phyloP scores from a whole-genome alignment of 2,113 vertebrate species.

The Rhabdornis inornatus region DNA sequence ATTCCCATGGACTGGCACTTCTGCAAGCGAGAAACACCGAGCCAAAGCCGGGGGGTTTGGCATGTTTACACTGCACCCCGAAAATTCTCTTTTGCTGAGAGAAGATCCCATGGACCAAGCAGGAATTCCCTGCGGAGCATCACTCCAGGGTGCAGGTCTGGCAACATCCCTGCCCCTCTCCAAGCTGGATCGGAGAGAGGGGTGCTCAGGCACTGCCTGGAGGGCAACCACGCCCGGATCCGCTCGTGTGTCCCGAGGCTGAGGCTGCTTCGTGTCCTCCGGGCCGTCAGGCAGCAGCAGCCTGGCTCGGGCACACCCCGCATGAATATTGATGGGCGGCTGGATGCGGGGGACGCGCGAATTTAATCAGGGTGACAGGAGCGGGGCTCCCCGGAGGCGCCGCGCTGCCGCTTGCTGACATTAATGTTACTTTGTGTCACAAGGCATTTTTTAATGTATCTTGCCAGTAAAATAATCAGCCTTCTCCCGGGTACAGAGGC shows the following conservation, averaged over 20 bases:
- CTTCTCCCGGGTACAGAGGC: not conserved
- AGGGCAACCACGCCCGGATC: accelerated
- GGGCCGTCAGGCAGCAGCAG: not conserved
- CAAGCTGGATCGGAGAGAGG: accelerated
- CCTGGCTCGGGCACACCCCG: not conserved
- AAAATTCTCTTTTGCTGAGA: accelerated
- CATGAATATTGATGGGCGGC: not conserved
- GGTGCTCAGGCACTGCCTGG: not conserved
- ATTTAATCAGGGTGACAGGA: slow-evolving; percentile 43
- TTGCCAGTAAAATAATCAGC: slow-evolving; percentile 24
- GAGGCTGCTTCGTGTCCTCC: not conserved
- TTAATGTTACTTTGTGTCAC: slow-evolving; percentile 9
- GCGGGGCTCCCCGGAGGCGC: not conserved
- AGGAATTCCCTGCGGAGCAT: not conserved
- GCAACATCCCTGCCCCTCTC: accelerated
- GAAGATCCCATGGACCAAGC: accelerated
- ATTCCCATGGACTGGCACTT: accelerated
- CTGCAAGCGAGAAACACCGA: accelerated
- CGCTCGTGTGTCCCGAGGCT: accelerated
- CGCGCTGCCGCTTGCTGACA: not conserved
- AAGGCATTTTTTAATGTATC: not conserved
- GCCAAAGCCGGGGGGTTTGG: accelerated
- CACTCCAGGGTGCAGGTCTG: accelerated
- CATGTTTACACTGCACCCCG: not conserved
- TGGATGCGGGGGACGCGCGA: not conserved